A percentile compares a stretch with the other conserved stretches of the same genome.
phyloP scores from a whole-genome alignment of 2,113 vertebrate genomes.

The Otocyon megalotis region DNA sequence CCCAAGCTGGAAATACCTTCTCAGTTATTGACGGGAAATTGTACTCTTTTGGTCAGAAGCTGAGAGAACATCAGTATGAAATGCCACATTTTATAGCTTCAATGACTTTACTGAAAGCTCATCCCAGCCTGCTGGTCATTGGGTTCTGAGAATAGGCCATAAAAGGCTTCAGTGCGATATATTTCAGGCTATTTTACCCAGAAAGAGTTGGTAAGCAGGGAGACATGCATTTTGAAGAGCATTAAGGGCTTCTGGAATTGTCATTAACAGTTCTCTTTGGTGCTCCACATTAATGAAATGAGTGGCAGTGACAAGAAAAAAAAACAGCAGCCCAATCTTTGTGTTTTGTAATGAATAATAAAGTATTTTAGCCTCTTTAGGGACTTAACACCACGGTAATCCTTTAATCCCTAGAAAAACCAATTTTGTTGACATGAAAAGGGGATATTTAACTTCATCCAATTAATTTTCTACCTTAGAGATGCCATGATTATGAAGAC shows the following conservation, averaged over 20 bases:
- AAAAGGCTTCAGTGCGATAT: background rate
- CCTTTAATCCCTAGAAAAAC: conserved; percentile 98
- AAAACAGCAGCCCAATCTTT: conserved; percentile 90
- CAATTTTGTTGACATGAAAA: conserved; percentile 95
- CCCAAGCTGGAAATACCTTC: background rate
- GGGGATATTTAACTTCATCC: conserved; percentile 93
- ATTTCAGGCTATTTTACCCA: conserved; percentile 7
- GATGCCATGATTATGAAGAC: conserved; percentile 94
- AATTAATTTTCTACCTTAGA: conserved; percentile 96
- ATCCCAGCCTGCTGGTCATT: background rate
- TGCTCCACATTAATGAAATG: conserved; percentile 78
- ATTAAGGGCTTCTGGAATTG: conserved; percentile 51
- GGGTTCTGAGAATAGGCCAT: background rate
- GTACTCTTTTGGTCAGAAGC: conserved; percentile 19
- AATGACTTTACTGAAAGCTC: background rate
- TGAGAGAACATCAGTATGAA: background rate
- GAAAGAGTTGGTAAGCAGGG: conserved; percentile 46
- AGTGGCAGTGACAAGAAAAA: conserved; percentile 81
- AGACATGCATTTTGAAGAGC: conserved; percentile 37
- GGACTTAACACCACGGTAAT: conserved; percentile 96
- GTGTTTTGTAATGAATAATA: conserved; percentile 97
- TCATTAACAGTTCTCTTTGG: background rate
- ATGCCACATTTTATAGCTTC: conserved; percentile 29
- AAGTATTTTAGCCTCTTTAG: conserved; percentile 96
- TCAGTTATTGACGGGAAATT: background rate